A percentile compares a stretch with the other conserved stretches of the same genome.
These are phyloP conservation scores for Gobio gobio DNA, from an alignment of 2,113 vertebrate species.

Conservation along the genomic window DNA sequence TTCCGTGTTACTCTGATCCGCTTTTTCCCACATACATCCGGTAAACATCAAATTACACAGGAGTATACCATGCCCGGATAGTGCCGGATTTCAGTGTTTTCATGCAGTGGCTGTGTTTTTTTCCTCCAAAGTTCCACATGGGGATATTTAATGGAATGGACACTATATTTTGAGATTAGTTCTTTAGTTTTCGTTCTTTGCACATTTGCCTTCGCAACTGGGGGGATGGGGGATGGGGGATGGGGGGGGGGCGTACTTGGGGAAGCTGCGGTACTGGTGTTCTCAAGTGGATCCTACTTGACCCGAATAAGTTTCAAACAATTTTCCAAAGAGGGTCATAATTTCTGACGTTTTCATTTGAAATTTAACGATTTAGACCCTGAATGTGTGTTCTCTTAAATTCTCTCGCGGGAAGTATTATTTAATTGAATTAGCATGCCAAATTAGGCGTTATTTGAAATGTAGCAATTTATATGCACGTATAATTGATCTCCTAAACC, in stretches of 20 bases:
- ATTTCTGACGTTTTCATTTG: neutral
- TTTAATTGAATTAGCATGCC: slow-evolving; percentile 47
- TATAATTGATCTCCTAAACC: slow-evolving; percentile 27
- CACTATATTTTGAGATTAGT: slow-evolving; percentile 48
- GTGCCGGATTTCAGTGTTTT: too few relatives aligned
- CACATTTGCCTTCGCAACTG: slow-evolving; percentile 74
- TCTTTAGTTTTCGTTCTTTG: slow-evolving; percentile 70
- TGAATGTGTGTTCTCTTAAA: slow-evolving; percentile 25
- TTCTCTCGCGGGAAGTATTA: neutral
- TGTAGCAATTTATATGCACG: slow-evolving; percentile 54
- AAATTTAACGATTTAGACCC: neutral
- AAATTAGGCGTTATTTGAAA: slow-evolving; percentile 54
- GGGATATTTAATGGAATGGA: slow-evolving; percentile 56
- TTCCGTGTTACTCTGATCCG: too few relatives aligned
- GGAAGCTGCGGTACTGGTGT: slow-evolving; percentile 45
- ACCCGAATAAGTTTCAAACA: slow-evolving; percentile 46
- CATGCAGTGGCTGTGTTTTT: neutral
- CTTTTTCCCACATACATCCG: too few relatives aligned
- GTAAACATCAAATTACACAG: too few relatives aligned
- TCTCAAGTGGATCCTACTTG: slow-evolving; percentile 13
- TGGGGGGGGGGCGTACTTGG: slow-evolving; percentile 51
- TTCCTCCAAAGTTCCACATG: neutral
- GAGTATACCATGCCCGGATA: too few relatives aligned
- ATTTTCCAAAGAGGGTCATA: slow-evolving; percentile 43
- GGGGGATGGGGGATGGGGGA: slow-evolving; percentile 15